A percentile compares a stretch with the other conserved stretches of the same genome.
These are phyloP conservation scores for Leistus spinibarbis DNA, from an alignment of 2,888 invertebrate genomes.

Conservation along the genomic window DNA sequence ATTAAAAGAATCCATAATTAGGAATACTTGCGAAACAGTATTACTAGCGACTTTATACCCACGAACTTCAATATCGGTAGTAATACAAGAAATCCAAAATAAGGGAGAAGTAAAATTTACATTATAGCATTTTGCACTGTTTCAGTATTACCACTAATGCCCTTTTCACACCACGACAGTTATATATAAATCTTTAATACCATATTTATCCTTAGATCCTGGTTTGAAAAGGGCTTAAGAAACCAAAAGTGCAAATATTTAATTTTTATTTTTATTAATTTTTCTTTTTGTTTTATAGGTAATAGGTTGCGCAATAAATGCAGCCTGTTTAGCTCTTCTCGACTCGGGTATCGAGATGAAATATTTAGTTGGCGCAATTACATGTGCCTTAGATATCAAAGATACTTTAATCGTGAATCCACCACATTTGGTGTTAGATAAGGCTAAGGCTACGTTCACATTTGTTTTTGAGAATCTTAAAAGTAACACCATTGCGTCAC, in stretches of 20 bases:
- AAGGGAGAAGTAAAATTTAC: slow-evolving; percentile 75
- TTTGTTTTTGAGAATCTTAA: slow-evolving; percentile 76
- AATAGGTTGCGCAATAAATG: slow-evolving; percentile 81
- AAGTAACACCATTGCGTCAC: slow-evolving; percentile 65
- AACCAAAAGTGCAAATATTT: no score
- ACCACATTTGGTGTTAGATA: slow-evolving; percentile 55
- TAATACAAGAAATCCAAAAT: slow-evolving; percentile 87
- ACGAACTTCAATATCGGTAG: slow-evolving; percentile 76
- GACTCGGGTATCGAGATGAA: slow-evolving; percentile 86
- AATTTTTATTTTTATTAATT: no score
- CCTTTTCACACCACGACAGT: no score
- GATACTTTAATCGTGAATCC: slow-evolving; percentile 60
- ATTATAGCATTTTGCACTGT: no score
- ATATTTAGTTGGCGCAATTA: slow-evolving; percentile 78
- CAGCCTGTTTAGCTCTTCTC: slow-evolving; percentile 79
- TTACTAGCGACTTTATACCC: slow-evolving; percentile 77
- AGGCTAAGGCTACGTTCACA: slow-evolving; percentile 68
- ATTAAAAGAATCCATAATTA: slow-evolving; percentile 74
- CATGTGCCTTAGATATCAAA: slow-evolving; percentile 70
- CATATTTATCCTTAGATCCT: no score
- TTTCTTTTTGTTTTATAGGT: slow-evolving; percentile 61
- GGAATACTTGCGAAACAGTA: slow-evolving; percentile 77
- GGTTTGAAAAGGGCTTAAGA: no score
- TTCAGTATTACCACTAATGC: no score
- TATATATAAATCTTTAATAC: no score